A percentile compares a stretch with the other conserved stretches of the same genome.
phyloP scores from a whole-genome alignment of 2,797 vertebrate genomes.

The Enteromius paludinosus region DNA sequence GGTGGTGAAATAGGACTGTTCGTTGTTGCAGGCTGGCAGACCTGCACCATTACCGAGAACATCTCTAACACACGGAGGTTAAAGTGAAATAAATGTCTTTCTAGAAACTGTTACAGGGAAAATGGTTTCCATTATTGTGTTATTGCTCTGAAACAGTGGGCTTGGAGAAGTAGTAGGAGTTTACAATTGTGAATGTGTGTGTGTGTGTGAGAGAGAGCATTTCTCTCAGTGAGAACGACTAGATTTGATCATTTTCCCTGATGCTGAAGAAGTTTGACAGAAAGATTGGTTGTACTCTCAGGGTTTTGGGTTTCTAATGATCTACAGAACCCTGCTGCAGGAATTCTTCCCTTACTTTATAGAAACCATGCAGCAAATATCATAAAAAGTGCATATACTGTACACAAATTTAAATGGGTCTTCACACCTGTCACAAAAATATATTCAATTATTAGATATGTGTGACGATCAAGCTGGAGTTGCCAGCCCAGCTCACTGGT shows the following conservation, averaged over 20 bases:
- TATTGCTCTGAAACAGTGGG: constrained; percentile 69
- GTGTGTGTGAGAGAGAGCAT: background rate
- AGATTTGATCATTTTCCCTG: constrained; percentile 52
- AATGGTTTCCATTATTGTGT: constrained; percentile 72
- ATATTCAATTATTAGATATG: background rate
- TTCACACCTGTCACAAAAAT: background rate
- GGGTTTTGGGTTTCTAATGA: constrained; percentile 65
- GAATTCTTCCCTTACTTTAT: background rate
- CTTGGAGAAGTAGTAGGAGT: constrained; percentile 58
- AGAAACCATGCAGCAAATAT: background rate
- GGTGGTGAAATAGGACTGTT: constrained; percentile 21
- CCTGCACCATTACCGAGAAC: constrained; percentile 27
- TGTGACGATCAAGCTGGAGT: too few species aligned
- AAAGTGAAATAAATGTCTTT: constrained; percentile 74
- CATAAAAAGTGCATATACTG: background rate
- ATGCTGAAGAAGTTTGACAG: constrained; percentile 57
- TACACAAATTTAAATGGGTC: too few species aligned
- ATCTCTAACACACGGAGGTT: constrained; percentile 59
- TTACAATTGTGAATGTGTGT: constrained; percentile 39
- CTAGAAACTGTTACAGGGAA: constrained; percentile 69
- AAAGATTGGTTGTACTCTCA: constrained; percentile 46
- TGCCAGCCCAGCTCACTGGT: too few species aligned
- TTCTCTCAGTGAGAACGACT: constrained; percentile 12
- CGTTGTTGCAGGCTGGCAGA: constrained; percentile 16
- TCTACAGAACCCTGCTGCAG: background rate